Base-by-base conservation (phyloP, 35 echinoderm and acorn worm species). In the Eucidaris tribuloides region DNA sequence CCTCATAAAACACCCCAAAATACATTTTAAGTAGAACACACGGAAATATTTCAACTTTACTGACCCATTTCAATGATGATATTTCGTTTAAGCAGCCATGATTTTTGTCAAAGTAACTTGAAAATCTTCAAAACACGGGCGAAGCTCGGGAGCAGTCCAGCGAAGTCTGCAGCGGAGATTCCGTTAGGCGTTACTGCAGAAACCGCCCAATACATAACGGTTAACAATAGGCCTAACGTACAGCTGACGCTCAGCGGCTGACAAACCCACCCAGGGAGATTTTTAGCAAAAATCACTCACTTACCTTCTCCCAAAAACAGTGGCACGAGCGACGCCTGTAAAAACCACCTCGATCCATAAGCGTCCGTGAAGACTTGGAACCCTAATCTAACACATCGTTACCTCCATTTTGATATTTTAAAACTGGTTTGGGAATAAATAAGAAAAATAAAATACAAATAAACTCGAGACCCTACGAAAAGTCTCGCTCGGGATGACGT, bases 341-440 rank as follows among this genome's bases (percentile, higher is more conserved):
- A 11, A 65, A 82, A 82, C 59, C 87, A 89, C 79, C 80, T 49
- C 77, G 65, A 89, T 89, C 87, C 87, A 89, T 89, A 89, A 83
- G 87, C 87, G 87, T 89, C 87, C 66, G 80, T 50, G 80, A 89
- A 82, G 79, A 89, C 78, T 60, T 35, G 24, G 48, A 44, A 45
- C 19, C 27, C 37, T 62, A 59, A 46, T 74, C 55, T 89, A 89
- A 55, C 76, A 80, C 87, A 89, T 89, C 23, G 46, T 89, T 42
- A 33, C 64, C 43, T 82, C 79, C 79, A 89, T 89, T 83, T 89
- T 89, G 29, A 74, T 41, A 42, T 42, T 41, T 44, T 74, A 42
- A 74, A 33, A 41, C 22, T 35, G 44, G 24, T 35, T 41, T 74
- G 41, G 68, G 68, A 42, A 42, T 59, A 48, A 58, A 62, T 30